Evolutionary conservation across 2,113 vertebrate genomes (phyloP), one percentile per base, ranked within the genome.

Genomic region (Austrofundulus limnaeus): DNA sequence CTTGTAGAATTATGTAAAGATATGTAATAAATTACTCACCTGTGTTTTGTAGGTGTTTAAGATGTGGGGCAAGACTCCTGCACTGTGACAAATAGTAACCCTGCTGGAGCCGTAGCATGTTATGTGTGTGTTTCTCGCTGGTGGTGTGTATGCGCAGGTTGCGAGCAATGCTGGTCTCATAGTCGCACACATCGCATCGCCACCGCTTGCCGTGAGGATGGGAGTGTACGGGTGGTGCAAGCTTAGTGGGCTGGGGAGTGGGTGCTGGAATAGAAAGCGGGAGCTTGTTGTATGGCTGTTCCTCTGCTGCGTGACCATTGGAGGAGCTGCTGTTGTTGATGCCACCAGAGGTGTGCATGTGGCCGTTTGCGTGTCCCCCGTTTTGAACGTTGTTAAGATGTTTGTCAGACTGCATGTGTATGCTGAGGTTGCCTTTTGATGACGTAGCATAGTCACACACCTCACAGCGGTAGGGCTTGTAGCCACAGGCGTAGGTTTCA

Each of bases 341-440:
- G 86, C 0, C 50, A 84, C 92, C 0, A 91, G 75, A 64, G 7
- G 74, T 72, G 75, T 93, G 0, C 84, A 91, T 0, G 90, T 92
- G 0, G 89, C 93, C 79, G 84, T 92, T 92, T 0, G 86, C 79
- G 73, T 94, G 93, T 79, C 94, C 94, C 76, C 94, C 94, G 57
- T 90, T 97, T 89, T 99, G 97, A 91, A 99, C 98, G 78, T 99
- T 98, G 91, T 98, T 98, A 80, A 99, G 95, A 92, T 99, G 97
- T 93, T 99, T 99, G 91, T 99, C 97, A 0, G 97, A 98, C 95
- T 99, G 97, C 97, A 99, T 99, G 90, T 99, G 97, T 86, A 99
- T 99, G 93, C 97, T 99, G 90, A 99, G 95, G 94, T 99, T 99
- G 92, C 97, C 97, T 94, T 99, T 99, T 85, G 97, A 98, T 69